phyloP scores from a whole-genome alignment of 2,797 vertebrate species.

The Phoxinus dragarum region DNA sequence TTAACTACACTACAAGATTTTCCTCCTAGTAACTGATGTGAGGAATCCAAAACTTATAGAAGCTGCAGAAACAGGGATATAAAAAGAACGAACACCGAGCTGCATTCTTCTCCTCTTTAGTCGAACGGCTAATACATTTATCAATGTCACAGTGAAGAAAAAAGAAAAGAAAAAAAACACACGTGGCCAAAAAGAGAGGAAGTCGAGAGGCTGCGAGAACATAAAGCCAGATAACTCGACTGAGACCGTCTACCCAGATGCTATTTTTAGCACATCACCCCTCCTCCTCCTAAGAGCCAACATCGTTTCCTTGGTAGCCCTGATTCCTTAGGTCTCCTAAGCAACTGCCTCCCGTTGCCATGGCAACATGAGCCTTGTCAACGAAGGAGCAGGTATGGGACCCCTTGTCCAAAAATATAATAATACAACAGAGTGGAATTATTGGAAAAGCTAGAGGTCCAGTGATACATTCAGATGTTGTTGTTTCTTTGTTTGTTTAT shows the following conservation, averaged over 20 bases:
- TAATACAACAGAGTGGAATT: constrained; percentile 7
- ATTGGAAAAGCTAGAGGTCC: background rate
- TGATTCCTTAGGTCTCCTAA: constrained; percentile 77
- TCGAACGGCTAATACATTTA: constrained; percentile 28
- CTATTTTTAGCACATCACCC: constrained; percentile 72
- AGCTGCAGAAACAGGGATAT: background rate
- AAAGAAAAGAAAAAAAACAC: background rate
- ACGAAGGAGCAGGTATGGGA: background rate
- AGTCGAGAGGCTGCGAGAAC: constrained; percentile 23
- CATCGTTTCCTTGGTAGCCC: constrained; percentile 73
- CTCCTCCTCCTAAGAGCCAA: constrained; percentile 62
- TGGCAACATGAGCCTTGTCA: constrained; percentile 78
- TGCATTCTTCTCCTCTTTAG: background rate
- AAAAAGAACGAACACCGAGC: background rate
- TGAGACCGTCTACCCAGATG: constrained; percentile 56
- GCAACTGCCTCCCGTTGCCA: constrained; percentile 82
- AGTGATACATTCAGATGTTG: background rate
- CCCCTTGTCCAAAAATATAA: constrained; percentile 28
- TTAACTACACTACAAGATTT: too few relatives aligned
- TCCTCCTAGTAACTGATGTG: background rate
- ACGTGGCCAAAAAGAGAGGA: constrained; percentile 41
- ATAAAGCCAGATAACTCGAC: constrained; percentile 37
- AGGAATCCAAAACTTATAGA: background rate
- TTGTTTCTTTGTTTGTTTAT: background rate
- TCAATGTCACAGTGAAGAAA: constrained; percentile 16